Evolutionary conservation across 2,797 vertebrate genomes (phyloP).

Genomic region (Trachurus trachurus): DNA sequence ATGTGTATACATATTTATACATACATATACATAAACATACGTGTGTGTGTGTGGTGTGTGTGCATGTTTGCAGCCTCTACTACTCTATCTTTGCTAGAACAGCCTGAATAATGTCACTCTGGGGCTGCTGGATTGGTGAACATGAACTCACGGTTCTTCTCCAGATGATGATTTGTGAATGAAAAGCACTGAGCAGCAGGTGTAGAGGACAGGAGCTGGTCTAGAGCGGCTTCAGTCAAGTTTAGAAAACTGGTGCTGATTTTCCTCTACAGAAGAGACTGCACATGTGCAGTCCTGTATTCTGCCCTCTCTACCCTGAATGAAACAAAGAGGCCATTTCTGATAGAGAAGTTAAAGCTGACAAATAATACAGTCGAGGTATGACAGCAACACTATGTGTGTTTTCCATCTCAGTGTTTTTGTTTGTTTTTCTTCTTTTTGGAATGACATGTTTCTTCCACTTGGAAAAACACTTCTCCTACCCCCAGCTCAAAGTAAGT

Average conservation of each 20-base stretch:
- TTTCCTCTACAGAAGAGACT: slow-evolving; percentile 38
- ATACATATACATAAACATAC: slow-evolving; percentile 10
- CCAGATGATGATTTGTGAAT: slow-evolving; percentile 10
- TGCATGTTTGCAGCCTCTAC: slow-evolving; percentile 52
- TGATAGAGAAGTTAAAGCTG: slow-evolving; percentile 83
- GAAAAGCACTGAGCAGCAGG: slow-evolving; percentile 41
- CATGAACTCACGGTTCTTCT: slow-evolving; percentile 40
- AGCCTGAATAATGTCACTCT: slow-evolving; percentile 33
- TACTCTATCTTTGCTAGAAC: slow-evolving; percentile 40
- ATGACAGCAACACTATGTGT: slow-evolving; percentile 77
- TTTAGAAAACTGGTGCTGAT: slow-evolving; percentile 59
- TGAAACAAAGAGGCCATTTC: slow-evolving; percentile 68
- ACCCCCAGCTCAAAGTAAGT: slow-evolving; percentile 64
- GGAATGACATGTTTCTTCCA: slow-evolving; percentile 72
- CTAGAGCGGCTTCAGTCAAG: slow-evolving; percentile 37
- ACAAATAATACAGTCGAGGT: slow-evolving; percentile 83
- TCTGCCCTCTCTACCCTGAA: slow-evolving; percentile 69
- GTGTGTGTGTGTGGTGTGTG: not conserved
- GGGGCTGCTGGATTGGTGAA: slow-evolving; percentile 39
- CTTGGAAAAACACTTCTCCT: slow-evolving; percentile 43
- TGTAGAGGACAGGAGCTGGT: slow-evolving; percentile 23
- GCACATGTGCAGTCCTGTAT: slow-evolving; percentile 74
- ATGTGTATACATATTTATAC: slow-evolving; percentile 16
- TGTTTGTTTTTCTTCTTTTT: slow-evolving; percentile 61
- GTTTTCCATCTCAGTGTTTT: slow-evolving; percentile 65